Base-by-base conservation (phyloP, 2,113 vertebrate species). In the Eleginops maclovinus region DNA sequence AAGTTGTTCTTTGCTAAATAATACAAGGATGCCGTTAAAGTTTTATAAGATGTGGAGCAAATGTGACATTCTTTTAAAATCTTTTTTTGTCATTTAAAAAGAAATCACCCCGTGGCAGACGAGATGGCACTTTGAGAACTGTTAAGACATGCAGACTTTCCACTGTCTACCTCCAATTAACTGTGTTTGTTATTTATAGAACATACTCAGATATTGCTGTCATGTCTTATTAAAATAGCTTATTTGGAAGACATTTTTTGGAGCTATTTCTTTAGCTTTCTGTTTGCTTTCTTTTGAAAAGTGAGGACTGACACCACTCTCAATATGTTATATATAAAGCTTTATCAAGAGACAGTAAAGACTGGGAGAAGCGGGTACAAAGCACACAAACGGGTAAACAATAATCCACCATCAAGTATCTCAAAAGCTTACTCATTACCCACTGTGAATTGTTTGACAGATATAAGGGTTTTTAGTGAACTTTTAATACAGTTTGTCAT, bases 21-120 rank as follows among this genome's bases (percentile, higher is more conserved):
- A 66, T 55, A 79, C 40, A 82, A 64, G 28, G 51, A 61, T 66
- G 51, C 36, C 3, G 5, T 79, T 50, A 74, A 77, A 46, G 76
- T 75, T 72, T 75, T 21, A 77, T 53, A n/a, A 44, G 65, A 65
- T 31, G 62, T 44, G 41, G 40, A 53, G 24, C 3, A 49, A 75
- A 64, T 44, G 16, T 85, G 67, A 77, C 67, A 50, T 59, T 71
- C 60, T 61, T 46, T 24, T 67, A 40, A 22, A 79, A 69, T 6
- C 22, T 47, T 70, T 65, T n/a, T n/a, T n/a, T n/a, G n/a, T n/a
- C n/a, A n/a, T n/a, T n/a, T 56, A 44, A 70, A 69, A 67, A 69
- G 26, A 77, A 71, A 62, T 62, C 61, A 53, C 9, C 65, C 74
- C 31, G 49, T 31, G 66, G 61, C 51, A 54, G 60, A 53, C 5